Evolutionary conservation across 2,113 vertebrate genomes (phyloP).

Genomic region (Chloebia gouldiae): DNA sequence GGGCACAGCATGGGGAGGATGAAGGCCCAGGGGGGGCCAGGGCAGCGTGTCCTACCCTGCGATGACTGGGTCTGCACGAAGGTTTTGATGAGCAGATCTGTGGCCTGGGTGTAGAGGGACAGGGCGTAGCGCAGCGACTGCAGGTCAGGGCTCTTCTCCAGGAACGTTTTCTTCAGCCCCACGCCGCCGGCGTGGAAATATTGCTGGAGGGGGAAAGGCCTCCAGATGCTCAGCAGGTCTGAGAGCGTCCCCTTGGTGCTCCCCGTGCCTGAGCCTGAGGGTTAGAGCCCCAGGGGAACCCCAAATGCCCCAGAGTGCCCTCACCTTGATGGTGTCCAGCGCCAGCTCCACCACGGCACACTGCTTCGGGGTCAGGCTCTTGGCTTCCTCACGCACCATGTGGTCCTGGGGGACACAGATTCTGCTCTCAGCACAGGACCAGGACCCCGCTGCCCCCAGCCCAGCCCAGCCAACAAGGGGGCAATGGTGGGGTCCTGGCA

Average conservation of each 20-base stretch:
- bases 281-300: neutral
- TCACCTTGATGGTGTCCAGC: slow-evolving; percentile 97
- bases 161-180: slow-evolving; percentile 96
- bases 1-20: neutral
- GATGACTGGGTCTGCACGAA: slow-evolving; percentile 93
- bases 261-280: accelerated
- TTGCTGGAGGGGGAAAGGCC: slow-evolving; percentile 78
- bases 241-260: neutral
- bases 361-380: slow-evolving; percentile 93
- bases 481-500: neutral
- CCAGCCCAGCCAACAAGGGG: neutral
- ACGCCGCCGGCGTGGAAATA: slow-evolving; percentile 97
- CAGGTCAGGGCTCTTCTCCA: slow-evolving; percentile 97
- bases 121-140: slow-evolving; percentile 93
- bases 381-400: slow-evolving; percentile 97
- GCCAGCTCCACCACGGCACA: slow-evolving; percentile 96
- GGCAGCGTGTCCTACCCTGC: slow-evolving; percentile 79
- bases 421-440: neutral
- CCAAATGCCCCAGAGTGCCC: neutral
- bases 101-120: slow-evolving; percentile 97
- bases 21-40: accelerated
- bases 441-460: accelerated
- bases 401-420: slow-evolving; percentile 82
- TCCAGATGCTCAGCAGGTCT: neutral
- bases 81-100: slow-evolving; percentile 96